These are phyloP conservation scores for Tenrec ecaudatus DNA, from an alignment of 2,113 vertebrate species.

Conservation along the genomic window DNA sequence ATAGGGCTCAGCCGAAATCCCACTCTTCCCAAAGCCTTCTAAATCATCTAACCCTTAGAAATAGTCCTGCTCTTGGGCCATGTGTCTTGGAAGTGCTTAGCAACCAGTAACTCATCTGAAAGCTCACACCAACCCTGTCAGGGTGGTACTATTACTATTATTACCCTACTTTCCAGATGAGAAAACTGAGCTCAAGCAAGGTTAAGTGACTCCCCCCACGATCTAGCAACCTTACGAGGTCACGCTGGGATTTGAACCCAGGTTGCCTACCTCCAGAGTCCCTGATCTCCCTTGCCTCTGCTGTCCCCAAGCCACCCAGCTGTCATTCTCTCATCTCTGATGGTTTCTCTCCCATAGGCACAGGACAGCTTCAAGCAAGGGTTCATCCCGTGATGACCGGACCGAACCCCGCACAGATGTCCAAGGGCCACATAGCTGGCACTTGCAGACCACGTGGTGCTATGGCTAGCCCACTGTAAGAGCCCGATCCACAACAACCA, in stretches of 20 bases:
- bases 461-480: rapidly evolving
- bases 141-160: neutral
- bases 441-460: too few species aligned
- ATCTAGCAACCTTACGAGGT: neutral
- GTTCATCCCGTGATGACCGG: neutral
- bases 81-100: neutral
- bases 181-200: neutral
- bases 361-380: neutral
- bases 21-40: too few species aligned
- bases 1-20: too few species aligned
- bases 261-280: neutral
- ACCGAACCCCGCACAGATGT: neutral
- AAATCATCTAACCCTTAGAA: too few species aligned
- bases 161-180: neutral
- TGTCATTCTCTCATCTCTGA: neutral
- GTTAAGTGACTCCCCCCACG: neutral
- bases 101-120: neutral
- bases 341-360: neutral
- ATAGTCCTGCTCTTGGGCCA: too few species aligned
- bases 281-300: neutral
- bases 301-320: neutral
- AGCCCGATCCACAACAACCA: neutral
- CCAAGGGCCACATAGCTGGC: neutral
- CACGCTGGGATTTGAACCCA: neutral
- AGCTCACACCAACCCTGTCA: neutral